These are phyloP conservation scores for Eolophus roseicapilla DNA, from an alignment of 2,113 vertebrate species.

Conservation along the genomic window DNA sequence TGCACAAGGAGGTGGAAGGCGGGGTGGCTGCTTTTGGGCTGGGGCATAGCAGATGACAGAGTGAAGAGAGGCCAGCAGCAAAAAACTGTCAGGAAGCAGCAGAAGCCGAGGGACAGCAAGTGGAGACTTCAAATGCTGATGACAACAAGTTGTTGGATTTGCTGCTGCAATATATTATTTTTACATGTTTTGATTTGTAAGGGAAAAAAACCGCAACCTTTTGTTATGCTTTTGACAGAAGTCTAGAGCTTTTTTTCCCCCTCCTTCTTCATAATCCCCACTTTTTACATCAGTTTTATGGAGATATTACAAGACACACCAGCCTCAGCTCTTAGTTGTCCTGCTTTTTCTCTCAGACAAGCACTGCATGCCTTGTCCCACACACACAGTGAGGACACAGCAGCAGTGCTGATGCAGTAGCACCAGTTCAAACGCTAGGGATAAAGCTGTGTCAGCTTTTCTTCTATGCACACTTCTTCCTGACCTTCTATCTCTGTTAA, in stretches of 20 bases:
- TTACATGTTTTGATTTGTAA: neutral
- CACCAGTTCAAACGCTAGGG: neutral
- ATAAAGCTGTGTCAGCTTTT: slow-evolving; percentile 44
- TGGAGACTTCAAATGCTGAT: neutral
- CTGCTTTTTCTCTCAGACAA: neutral
- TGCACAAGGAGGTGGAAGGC: neutral
- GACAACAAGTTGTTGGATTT: neutral
- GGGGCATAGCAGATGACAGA: neutral
- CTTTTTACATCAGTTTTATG: neutral
- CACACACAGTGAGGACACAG: neutral
- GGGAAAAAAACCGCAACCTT: neutral
- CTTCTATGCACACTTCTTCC: neutral
- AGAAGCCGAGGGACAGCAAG: neutral
- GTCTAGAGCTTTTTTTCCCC: too few relatives aligned
- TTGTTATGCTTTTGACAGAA: neutral
- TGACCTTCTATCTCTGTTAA: neutral
- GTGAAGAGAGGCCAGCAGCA: neutral
- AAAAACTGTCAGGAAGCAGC: neutral
- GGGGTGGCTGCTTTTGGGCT: neutral
- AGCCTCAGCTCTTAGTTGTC: neutral
- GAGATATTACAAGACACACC: fast-evolving
- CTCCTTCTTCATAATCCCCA: neutral
- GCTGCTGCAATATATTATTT: neutral
- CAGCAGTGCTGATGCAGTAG: neutral
- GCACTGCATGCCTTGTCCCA: fast-evolving